Evolutionary conservation across 2,113 vertebrate genomes (phyloP).

Genomic region (Gallinago media): DNA sequence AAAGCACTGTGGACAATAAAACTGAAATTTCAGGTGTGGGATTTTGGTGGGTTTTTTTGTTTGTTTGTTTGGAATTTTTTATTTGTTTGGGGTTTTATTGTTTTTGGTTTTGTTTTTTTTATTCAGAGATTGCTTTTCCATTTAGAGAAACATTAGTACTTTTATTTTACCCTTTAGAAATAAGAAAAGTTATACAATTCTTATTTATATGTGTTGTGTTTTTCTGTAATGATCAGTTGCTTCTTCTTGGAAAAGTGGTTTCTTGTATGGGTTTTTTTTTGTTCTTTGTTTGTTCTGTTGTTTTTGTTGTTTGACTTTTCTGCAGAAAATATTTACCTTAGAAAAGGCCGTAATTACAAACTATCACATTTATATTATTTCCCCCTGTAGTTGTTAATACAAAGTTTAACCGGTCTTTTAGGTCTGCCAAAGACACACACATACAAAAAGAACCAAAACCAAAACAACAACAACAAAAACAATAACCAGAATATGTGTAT

Average conservation of each 20-base stretch:
- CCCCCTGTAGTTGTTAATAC: not conserved
- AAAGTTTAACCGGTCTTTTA: slow-evolving; percentile 49
- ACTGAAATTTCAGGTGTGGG: not conserved
- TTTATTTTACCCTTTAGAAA: not conserved
- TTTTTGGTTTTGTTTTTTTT: too few species aligned
- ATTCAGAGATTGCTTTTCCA: not conserved
- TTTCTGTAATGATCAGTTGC: not conserved
- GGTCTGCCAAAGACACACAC: not conserved
- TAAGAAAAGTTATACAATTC: not conserved
- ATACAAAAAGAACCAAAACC: not conserved
- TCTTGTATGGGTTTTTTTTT: not conserved
- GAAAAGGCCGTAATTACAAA: slow-evolving; percentile 33
- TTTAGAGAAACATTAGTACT: not conserved
- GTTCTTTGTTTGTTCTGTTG: not conserved
- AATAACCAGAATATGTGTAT: not conserved
- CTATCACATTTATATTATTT: slow-evolving; percentile 5
- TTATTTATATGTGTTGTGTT: not conserved
- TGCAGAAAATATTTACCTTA: slow-evolving; percentile 22
- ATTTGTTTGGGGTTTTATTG: too few species aligned
- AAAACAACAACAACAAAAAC: not conserved
- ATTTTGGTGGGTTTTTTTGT: too few species aligned
- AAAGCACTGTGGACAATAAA: not conserved
- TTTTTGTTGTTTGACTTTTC: not conserved
- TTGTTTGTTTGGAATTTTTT: not conserved
- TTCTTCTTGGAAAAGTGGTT: not conserved